phyloP scores from a whole-genome alignment of 2,888 invertebrate species.

The Osmoderma eremita region DNA sequence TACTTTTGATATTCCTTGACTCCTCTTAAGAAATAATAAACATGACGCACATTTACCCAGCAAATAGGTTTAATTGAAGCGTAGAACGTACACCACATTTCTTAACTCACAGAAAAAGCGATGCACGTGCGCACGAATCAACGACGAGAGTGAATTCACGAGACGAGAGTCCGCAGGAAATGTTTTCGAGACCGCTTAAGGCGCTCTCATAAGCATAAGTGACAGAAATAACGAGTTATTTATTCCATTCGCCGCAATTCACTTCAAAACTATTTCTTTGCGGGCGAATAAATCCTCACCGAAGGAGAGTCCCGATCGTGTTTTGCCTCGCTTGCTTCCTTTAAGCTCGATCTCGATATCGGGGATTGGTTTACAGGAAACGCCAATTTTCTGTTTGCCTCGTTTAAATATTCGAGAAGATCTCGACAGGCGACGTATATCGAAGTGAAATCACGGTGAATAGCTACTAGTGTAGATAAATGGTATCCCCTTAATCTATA shows the following conservation, averaged over 20 bases:
- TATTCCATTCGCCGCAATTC: constrained; percentile 30
- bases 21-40: too few relatives aligned
- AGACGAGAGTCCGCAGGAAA: constrained; percentile 14
- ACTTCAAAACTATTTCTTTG: constrained; percentile 35
- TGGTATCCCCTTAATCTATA: neutral
- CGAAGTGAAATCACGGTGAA: constrained; percentile 29
- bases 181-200: constrained; percentile 22
- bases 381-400: constrained; percentile 35
- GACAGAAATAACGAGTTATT: constrained; percentile 35
- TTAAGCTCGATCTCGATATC: constrained; percentile 35
- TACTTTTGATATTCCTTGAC: too few relatives aligned
- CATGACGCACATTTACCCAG: too few relatives aligned
- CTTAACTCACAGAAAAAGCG: too few relatives aligned
- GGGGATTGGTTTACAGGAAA: constrained; percentile 34
- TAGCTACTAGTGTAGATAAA: constrained; percentile 19
- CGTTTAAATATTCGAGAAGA: constrained; percentile 33
- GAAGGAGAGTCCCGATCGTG: constrained; percentile 17
- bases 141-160: neutral
- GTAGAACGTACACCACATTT: too few relatives aligned
- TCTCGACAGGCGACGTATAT: constrained; percentile 16
- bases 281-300: constrained; percentile 28
- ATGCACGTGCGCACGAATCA: too few relatives aligned
- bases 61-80: too few relatives aligned
- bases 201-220: constrained; percentile 30
- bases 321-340: constrained; percentile 25